Evolutionary conservation across 1,140 invertebrate genomes (phyloP).

Genomic region (Zaprionus tsacasi): DNA sequence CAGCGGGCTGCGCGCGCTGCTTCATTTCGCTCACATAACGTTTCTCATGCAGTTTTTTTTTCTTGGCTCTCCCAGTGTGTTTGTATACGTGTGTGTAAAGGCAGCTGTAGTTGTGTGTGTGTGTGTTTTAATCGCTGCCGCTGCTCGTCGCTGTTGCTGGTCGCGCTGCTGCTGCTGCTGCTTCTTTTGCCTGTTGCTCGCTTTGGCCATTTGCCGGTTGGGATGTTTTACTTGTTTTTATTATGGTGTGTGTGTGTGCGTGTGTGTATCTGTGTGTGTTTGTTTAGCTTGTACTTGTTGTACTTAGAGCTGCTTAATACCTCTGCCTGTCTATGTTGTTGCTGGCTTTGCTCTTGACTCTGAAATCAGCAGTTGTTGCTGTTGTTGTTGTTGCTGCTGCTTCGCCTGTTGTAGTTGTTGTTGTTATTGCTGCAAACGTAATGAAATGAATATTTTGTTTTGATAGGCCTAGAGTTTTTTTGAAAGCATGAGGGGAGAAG

Average conservation of each 20-base stretch:
- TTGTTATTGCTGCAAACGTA: conserved; percentile 16
- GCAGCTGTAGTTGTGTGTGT: conserved; percentile 68
- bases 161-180: conserved; percentile 21
- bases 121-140: conserved; percentile 36
- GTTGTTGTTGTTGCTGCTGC: not conserved
- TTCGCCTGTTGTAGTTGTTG: not conserved
- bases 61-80: conserved; percentile 30
- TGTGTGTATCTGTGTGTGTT: conserved; percentile 36
- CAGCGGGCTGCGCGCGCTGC: conserved; percentile 24
- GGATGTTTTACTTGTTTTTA: conserved; percentile 54
- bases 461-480: conserved; percentile 2
- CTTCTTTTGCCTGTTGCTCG: conserved; percentile 53
- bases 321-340: conserved; percentile 19
- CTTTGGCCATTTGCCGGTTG: conserved; percentile 73
- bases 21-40: conserved; percentile 80
- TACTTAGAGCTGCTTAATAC: conserved; percentile 66
- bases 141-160: conserved; percentile 22
- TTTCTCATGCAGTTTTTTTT: conserved; percentile 80
- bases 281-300: conserved; percentile 73
- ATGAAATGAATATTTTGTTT: conserved; percentile 16
- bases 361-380: conserved; percentile 34
- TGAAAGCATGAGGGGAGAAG: not conserved
- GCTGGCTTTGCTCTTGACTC: conserved; percentile 52
- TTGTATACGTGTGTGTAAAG: conserved; percentile 49
- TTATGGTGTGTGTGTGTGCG: conserved; percentile 27